Percentiles rank a stretch among this genome's conserved stretches.
Evolutionary conservation across 2,797 vertebrate species (phyloP).

Genomic region (Carduelis carduelis): DNA sequence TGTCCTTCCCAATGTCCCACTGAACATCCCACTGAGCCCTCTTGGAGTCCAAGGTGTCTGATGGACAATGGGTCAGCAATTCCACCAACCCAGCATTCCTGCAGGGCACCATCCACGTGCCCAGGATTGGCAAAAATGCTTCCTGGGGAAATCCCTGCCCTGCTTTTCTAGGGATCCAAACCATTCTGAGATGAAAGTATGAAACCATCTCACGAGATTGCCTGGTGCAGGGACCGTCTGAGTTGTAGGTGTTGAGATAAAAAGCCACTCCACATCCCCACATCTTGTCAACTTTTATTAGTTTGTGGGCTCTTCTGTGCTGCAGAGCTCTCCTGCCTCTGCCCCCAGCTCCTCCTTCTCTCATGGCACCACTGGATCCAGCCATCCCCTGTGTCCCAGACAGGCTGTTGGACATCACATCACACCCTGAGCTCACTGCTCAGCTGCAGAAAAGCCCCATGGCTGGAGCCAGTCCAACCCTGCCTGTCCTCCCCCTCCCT

Average conservation of each 20-base stretch:
- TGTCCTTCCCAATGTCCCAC: not conserved
- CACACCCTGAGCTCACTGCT: not conserved
- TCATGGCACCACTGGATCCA: rapidly evolving
- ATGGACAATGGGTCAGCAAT: rapidly evolving
- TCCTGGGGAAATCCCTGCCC: not conserved
- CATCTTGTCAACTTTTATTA: not conserved
- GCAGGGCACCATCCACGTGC: not conserved
- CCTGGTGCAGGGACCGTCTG: not conserved
- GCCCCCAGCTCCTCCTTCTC: not conserved
- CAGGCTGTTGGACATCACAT: not conserved
- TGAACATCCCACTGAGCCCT: not conserved
- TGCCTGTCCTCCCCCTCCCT: not conserved
- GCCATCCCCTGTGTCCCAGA: not conserved
- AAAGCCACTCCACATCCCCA: not conserved
- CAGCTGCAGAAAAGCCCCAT: not conserved
- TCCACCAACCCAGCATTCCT: not conserved
- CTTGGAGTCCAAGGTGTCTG: not conserved
- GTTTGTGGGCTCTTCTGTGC: not conserved
- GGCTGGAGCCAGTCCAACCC: not conserved
- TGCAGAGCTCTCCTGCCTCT: not conserved
- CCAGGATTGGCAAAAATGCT: not conserved
- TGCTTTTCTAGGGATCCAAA: not conserved
- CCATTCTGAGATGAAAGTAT: not conserved
- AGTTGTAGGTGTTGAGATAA: not conserved
- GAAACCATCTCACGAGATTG: not conserved